Evolutionary conservation across 2,113 vertebrate genomes (phyloP).

Genomic region (Brachyhypopomus occidentalis): DNA sequence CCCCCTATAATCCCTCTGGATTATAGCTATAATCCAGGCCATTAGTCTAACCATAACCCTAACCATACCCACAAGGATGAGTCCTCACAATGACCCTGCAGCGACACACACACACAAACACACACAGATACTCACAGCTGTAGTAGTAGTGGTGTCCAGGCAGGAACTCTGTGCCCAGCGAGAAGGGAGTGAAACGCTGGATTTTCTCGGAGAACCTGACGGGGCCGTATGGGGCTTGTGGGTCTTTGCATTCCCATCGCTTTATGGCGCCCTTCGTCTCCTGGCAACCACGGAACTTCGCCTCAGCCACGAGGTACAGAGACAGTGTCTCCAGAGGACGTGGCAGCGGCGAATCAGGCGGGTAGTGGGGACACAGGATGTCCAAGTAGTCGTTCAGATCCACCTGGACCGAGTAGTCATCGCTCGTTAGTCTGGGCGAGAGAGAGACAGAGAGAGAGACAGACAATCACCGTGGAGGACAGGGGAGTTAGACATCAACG

Average conservation of each 20-base stretch:
- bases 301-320: constrained; percentile 88
- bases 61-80: not conserved
- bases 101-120: not conserved
- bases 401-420: constrained; percentile 88
- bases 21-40: no score
- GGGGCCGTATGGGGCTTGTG: constrained; percentile 84
- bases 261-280: constrained; percentile 88
- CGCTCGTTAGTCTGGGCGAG: constrained; percentile 81
- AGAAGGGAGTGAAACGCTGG: constrained; percentile 97
- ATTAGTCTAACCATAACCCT: not conserved
- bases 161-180: constrained; percentile 93
- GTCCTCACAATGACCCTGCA: no score
- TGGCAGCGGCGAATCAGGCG: constrained; percentile 61
- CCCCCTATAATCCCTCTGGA: no score
- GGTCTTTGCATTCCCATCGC: constrained; percentile 94
- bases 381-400: constrained; percentile 97
- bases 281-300: constrained; percentile 86
- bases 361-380: constrained; percentile 93
- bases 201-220: constrained; percentile 97
- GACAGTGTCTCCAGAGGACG: constrained; percentile 82
- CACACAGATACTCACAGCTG: constrained; percentile 84
- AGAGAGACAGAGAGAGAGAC: constrained; percentile 22
- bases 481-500: constrained; percentile 21
- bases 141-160: constrained; percentile 94
- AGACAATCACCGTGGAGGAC: constrained; percentile 18